Evolutionary conservation across 2,888 invertebrate genomes (phyloP).

Genomic region (Quadriops clusia): DNA sequence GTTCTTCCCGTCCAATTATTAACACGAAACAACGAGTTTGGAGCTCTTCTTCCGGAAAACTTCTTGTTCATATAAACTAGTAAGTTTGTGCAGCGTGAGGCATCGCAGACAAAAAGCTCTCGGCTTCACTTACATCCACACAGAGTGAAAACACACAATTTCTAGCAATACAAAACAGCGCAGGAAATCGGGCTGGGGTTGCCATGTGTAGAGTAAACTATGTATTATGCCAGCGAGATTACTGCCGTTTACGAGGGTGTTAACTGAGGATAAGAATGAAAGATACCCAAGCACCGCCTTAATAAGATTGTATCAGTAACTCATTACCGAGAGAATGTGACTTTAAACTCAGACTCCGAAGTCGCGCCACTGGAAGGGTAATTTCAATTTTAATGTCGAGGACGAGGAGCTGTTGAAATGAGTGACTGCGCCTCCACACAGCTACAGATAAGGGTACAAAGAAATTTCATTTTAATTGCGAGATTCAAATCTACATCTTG

Average conservation of each 20-base stretch:
- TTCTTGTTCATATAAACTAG: too few relatives aligned
- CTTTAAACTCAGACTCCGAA: slow-evolving; percentile 19
- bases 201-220: too few relatives aligned
- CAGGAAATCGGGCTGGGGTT: too few relatives aligned
- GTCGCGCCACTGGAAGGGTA: slow-evolving; percentile 19
- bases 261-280: slow-evolving; percentile 27
- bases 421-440: slow-evolving; percentile 16
- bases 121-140: too few relatives aligned
- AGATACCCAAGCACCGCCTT: slow-evolving; percentile 25
- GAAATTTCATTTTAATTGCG: slow-evolving; percentile 31
- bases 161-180: too few relatives aligned
- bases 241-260: slow-evolving; percentile 25
- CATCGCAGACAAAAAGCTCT: too few relatives aligned
- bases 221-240: slow-evolving; percentile 22
- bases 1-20: too few relatives aligned
- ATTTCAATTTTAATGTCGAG: slow-evolving; percentile 27
- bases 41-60: too few relatives aligned
- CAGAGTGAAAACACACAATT: too few relatives aligned
- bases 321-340: slow-evolving; percentile 28
- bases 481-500: slow-evolving; percentile 28
- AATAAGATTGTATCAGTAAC: slow-evolving; percentile 32
- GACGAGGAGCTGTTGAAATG: slow-evolving; percentile 18
- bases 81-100: too few relatives aligned
- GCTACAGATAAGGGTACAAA: slow-evolving; percentile 24
- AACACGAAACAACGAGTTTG: too few relatives aligned